These are phyloP conservation scores for Bucco capensis DNA, from an alignment of 2,113 vertebrate genomes.

Conservation along the genomic window DNA sequence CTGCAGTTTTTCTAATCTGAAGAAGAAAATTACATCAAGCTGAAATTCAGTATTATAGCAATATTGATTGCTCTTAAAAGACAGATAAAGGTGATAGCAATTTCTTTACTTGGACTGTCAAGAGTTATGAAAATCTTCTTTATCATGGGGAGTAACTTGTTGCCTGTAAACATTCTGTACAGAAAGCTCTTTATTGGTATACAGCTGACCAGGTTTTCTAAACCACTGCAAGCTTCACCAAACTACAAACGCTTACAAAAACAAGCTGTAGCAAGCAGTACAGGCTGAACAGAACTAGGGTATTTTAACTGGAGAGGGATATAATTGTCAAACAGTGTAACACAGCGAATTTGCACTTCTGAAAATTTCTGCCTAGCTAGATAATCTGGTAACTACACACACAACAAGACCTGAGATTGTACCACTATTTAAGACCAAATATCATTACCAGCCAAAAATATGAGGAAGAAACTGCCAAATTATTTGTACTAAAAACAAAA, in stretches of 20 bases:
- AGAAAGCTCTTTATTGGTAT: slow-evolving; percentile 72
- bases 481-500: neutral
- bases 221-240: slow-evolving; percentile 75
- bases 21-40: neutral
- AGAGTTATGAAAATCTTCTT: neutral
- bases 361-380: neutral
- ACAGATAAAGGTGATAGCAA: slow-evolving; percentile 65
- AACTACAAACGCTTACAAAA: slow-evolving; percentile 79
- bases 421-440: neutral
- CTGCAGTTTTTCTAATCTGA: neutral
- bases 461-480: neutral
- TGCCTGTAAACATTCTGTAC: slow-evolving; percentile 70
- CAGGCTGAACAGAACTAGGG: slow-evolving; percentile 38
- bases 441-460: neutral
- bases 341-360: slow-evolving; percentile 34
- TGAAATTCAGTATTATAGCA: neutral
- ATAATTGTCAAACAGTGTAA: slow-evolving; percentile 63
- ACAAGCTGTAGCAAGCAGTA: slow-evolving; percentile 70
- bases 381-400: neutral
- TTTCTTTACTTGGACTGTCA: slow-evolving; percentile 65
- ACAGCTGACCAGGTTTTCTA: slow-evolving; percentile 62
- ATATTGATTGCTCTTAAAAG: slow-evolving; percentile 65
- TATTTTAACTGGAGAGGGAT: slow-evolving; percentile 67
- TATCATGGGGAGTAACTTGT: slow-evolving; percentile 26
- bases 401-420: neutral